Percentiles rank a stretch among this genome's conserved stretches.
Conservation (phyloP, 2,113 vertebrate species). For the Serinus canaria region DNA sequence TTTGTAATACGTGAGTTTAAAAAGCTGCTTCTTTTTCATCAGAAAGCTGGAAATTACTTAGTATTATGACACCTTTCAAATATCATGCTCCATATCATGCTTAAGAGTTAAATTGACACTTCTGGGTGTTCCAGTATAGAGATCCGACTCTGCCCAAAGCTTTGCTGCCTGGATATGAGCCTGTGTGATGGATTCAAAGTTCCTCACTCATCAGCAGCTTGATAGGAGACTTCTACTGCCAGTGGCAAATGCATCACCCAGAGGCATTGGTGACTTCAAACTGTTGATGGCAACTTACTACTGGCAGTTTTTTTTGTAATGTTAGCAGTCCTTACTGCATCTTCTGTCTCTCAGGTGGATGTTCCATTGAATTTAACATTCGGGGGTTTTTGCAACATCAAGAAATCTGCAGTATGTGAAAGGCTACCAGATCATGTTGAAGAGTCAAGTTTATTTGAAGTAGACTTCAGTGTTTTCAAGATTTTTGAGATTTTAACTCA, state of each 20-base stretch:
- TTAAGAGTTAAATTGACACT: not conserved
- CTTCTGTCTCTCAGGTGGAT: not conserved
- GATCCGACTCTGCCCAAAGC: not conserved
- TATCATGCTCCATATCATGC: accelerated
- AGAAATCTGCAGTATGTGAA: not conserved
- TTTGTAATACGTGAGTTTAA: not conserved
- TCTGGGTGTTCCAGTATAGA: not conserved
- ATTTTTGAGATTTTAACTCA: not conserved
- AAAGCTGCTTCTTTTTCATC: not conserved
- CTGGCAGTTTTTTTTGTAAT: not conserved
- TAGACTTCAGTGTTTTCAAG: not conserved
- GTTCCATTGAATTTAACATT: not conserved
- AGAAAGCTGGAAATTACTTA: not conserved
- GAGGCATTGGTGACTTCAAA: not conserved
- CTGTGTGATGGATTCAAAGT: not conserved
- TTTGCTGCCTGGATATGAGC: not conserved
- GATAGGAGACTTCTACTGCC: not conserved
- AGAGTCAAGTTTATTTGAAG: not conserved
- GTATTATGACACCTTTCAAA: not conserved
- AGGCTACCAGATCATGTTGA: not conserved
- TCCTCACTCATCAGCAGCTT: not conserved
- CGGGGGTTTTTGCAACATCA: not conserved
- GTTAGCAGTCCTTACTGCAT: not conserved
- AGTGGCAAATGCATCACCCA: not conserved
- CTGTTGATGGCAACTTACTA: not conserved